Evolutionary conservation across 2,797 vertebrate species (phyloP).

Genomic region (Mormyrops boulengeri): DNA sequence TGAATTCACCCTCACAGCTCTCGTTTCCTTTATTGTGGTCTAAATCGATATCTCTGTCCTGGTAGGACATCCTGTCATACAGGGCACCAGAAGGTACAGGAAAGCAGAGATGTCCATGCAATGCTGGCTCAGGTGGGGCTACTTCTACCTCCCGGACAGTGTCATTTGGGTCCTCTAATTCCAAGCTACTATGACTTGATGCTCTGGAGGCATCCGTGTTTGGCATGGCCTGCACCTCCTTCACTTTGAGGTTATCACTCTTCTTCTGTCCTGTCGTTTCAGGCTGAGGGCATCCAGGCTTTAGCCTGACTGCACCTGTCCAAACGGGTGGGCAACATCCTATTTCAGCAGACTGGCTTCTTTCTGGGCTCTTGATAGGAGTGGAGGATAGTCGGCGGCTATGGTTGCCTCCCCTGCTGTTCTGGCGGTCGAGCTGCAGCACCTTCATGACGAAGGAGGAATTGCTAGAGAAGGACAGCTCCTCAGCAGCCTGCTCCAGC

Average conservation of each 20-base stretch:
- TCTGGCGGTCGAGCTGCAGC: constrained; percentile 69
- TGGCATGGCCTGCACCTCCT: constrained; percentile 10
- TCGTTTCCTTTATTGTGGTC: constrained; percentile 32
- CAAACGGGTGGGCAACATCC: constrained; percentile 1
- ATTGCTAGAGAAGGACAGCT: constrained; percentile 93
- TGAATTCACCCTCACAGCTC: constrained; percentile 17
- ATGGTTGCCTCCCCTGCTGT: constrained; percentile 39
- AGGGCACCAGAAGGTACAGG: constrained; percentile 38
- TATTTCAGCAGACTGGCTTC: not conserved
- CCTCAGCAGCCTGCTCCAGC: constrained; percentile 89
- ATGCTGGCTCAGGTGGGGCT: not conserved
- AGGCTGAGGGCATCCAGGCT: constrained; percentile 13
- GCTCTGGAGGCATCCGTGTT: not conserved
- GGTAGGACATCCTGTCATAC: constrained; percentile 60
- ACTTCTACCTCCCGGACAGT: not conserved
- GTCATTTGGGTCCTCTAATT: constrained; percentile 32
- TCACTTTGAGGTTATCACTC: not conserved
- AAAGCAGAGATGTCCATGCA: constrained; percentile 42
- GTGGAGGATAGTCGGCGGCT: constrained; percentile 80
- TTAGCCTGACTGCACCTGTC: not conserved
- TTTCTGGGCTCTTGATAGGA: constrained; percentile 70
- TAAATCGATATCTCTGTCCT: constrained; percentile 47
- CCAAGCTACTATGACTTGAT: constrained; percentile 31
- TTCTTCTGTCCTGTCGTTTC: not conserved
- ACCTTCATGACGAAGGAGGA: constrained; percentile 85